Percentiles rank a stretch among this genome's conserved stretches.
Evolutionary conservation across 2,888 invertebrate genomes (phyloP).

Genomic region (Oscheius sp.): DNA sequence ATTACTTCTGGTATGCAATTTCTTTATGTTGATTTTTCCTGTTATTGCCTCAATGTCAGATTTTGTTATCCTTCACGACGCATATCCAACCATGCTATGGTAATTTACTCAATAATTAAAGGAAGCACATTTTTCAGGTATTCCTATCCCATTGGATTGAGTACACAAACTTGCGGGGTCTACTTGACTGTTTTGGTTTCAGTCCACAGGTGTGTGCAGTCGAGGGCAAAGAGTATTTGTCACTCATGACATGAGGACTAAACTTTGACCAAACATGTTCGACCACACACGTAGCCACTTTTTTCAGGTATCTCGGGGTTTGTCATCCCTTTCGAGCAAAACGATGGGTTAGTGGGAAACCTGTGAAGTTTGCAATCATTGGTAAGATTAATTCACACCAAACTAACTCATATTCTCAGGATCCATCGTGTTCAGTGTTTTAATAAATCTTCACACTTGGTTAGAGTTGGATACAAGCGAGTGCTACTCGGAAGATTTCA

Average conservation of each 20-base stretch:
- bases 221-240: not conserved
- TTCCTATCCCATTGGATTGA: conserved; percentile 71
- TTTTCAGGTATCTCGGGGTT: conserved; percentile 52
- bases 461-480: conserved; percentile 60
- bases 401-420: conserved; percentile 41
- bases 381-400: conserved; percentile 26
- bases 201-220: conserved; percentile 58
- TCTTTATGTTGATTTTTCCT: conserved; percentile 71
- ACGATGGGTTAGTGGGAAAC: conserved; percentile 69
- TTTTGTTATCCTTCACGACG: conserved; percentile 57
- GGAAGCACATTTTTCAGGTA: conserved; percentile 52
- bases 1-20: conserved; percentile 70
- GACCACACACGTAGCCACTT: not conserved
- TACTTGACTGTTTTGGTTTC: conserved; percentile 67
- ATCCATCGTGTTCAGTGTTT: conserved; percentile 66
- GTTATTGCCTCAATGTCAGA: conserved; percentile 68
- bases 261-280: conserved; percentile 6
- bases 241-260: not conserved
- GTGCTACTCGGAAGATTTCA: conserved; percentile 63
- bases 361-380: conserved; percentile 57
- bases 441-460: conserved; percentile 71
- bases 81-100: conserved; percentile 68
- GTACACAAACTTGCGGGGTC: conserved; percentile 70
- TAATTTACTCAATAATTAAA: conserved; percentile 19
- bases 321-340: conserved; percentile 69